Percentiles rank a stretch among this genome's conserved stretches.
These are phyloP conservation scores for Neotoxoptera formosana DNA, from an alignment of 1,140 invertebrate genomes.

Conservation along the genomic window DNA sequence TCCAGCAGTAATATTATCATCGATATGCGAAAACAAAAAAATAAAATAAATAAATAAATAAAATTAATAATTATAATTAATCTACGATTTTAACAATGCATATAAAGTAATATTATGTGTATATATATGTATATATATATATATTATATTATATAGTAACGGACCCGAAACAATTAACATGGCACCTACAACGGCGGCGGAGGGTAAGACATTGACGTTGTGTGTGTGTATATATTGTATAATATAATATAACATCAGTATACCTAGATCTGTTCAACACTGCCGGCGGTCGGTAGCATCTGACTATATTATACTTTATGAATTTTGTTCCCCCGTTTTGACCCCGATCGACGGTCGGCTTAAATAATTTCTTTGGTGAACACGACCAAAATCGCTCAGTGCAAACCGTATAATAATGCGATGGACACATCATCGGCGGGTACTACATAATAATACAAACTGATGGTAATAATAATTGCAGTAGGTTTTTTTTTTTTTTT, in stretches of 20 bases:
- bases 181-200: neutral
- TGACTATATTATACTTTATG: neutral
- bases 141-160: too few species aligned
- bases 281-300: neutral
- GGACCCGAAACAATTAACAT: slow-evolving; percentile 9
- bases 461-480: neutral
- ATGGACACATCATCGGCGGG: neutral
- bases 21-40: neutral
- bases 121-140: neutral
- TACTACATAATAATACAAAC: too few species aligned
- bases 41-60: neutral
- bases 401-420: neutral
- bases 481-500: neutral
- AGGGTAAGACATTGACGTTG: neutral
- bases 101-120: neutral
- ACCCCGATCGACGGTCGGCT: neutral
- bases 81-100: neutral
- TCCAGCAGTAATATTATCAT: neutral
- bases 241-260: neutral
- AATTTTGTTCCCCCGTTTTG: neutral
- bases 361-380: neutral
- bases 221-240: slow-evolving; percentile 1
- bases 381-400: neutral
- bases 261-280: neutral
- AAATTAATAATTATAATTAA: neutral